These are phyloP conservation scores for Mystacornis crossleyi DNA, from an alignment of 2,113 vertebrate genomes.

Conservation along the genomic window DNA sequence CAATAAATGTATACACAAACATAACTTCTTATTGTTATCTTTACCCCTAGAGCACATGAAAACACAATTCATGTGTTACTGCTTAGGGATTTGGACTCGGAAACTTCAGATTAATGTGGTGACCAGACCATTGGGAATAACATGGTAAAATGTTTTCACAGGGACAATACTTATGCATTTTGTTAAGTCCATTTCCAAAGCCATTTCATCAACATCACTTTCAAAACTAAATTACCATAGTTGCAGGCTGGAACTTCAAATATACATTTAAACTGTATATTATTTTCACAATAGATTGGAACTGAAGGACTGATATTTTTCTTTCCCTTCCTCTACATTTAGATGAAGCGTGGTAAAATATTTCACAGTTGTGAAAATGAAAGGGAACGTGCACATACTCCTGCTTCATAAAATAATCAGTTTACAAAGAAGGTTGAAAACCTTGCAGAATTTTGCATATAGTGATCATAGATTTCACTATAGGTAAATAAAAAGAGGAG, in stretches of 20 bases:
- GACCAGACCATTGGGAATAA: background rate
- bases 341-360: background rate
- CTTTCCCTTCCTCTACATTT: background rate
- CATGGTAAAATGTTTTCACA: background rate
- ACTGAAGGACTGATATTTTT: background rate
- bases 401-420: background rate
- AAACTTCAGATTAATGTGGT: background rate
- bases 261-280: background rate
- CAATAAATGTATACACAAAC: background rate
- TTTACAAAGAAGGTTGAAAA: background rate
- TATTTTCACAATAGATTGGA: background rate
- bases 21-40: background rate
- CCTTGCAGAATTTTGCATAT: background rate
- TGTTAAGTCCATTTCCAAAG: background rate
- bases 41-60: background rate
- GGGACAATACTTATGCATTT: background rate
- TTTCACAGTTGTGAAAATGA: background rate
- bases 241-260: background rate
- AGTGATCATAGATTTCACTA: background rate
- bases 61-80: background rate
- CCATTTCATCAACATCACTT: background rate
- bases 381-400: background rate
- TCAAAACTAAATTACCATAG: background rate
- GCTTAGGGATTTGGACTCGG: background rate
- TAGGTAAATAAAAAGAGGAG: background rate